These are phyloP conservation scores for Agonopterix alstromeriana DNA, from an alignment of 2,888 invertebrate genomes.

Conservation along the genomic window DNA sequence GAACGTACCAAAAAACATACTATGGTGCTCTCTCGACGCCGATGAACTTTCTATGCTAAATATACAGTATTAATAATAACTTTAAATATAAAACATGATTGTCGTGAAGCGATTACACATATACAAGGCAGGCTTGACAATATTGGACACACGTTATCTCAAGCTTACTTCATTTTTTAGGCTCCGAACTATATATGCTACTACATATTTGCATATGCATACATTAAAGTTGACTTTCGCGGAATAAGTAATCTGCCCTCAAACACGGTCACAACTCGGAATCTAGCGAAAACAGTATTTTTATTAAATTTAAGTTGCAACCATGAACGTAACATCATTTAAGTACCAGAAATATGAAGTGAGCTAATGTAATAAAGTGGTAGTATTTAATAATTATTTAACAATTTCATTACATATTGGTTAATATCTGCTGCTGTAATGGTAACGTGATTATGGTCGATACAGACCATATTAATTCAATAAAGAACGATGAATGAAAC, in stretches of 20 bases:
- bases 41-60: constrained; percentile 75
- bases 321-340: background rate
- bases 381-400: constrained; percentile 24
- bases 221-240: no score
- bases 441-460: constrained; percentile 12
- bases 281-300: no score
- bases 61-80: constrained; percentile 48
- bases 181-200: background rate
- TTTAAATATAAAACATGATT: constrained; percentile 58
- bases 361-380: constrained; percentile 3
- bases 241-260: no score
- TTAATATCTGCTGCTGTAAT: constrained; percentile 20
- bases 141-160: constrained; percentile 28
- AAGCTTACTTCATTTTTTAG: constrained; percentile 21
- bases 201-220: no score
- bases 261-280: no score
- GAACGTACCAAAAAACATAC: constrained; percentile 67
- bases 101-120: constrained; percentile 61
- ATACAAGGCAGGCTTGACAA: constrained; percentile 64
- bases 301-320: background rate
- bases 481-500: constrained; percentile 17
- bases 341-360: constrained; percentile 1
- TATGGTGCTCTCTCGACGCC: constrained; percentile 68
- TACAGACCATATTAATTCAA: background rate
- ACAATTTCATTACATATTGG: constrained; percentile 24